Base-by-base conservation (phyloP, 2,113 vertebrate genomes). In the Pachyramphus minor region DNA sequence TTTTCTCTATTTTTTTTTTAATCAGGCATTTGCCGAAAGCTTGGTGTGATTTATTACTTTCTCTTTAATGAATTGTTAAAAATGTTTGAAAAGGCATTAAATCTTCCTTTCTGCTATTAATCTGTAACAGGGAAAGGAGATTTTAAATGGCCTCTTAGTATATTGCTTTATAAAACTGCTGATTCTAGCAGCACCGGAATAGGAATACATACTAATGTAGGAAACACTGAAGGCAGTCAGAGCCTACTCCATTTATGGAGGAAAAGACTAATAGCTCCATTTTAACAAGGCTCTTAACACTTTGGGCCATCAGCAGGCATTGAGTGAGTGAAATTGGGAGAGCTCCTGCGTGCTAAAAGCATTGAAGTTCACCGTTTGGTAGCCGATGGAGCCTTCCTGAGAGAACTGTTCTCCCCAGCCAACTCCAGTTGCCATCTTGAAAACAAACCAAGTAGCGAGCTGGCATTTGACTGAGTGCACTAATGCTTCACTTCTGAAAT, bases 161-260 rank as follows among this genome's bases (percentile, higher is more conserved):
- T 97, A 98, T 98, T 98, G 97, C 97, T 97, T 97, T 97, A 96
- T 96, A 97, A 98, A 98, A 98, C 87, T 97, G 97, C 98, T 98
- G 98, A 98, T 97, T 97, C 96, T 84, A 97, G 97, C 96, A 97
- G 94, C 93, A 93, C 92, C 25, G 14, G 93, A 94, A 97, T 93
- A 96, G 92, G 95, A 97, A 98, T 96, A 97, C 97, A 96, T 96
- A 96, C 97, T 97, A 97, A 98, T 98, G 96, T 96, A 97, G 96
- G 97, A 95, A 97, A 93, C 80, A 96, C 89, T 91, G 93, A 96
- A 95, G 95, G 81, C 90, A 97, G 97, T 91, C 94, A 96, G 88
- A 95, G 84, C 60, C 69, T 96, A 92, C 96, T 94, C 88, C 97
- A 80, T 98, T 98, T 97, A 92, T 94, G 89, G 88, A 96, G 92